Evolutionary conservation across 2,113 vertebrate species (phyloP).

Genomic region (Butorides virescens): DNA sequence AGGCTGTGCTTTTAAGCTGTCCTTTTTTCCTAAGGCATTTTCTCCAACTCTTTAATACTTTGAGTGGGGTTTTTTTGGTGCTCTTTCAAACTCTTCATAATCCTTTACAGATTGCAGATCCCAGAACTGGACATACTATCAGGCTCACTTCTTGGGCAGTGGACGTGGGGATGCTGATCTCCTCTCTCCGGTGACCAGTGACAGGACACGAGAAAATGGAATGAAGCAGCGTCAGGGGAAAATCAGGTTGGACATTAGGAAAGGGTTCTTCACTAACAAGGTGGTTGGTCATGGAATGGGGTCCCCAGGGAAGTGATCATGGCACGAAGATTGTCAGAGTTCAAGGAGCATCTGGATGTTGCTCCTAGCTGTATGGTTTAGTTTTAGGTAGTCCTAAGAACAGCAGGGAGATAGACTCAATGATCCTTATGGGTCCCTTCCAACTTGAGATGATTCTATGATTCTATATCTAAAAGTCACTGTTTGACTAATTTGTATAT

Average conservation of each 20-base stretch:
- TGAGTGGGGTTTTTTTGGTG: fast-evolving
- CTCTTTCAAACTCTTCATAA: not conserved
- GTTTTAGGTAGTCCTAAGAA: fast-evolving
- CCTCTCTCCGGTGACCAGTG: not conserved
- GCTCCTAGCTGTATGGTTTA: not conserved
- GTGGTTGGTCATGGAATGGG: not conserved
- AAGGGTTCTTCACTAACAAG: not conserved
- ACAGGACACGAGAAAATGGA: not conserved
- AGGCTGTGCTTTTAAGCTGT: not conserved
- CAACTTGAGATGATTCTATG: not conserved
- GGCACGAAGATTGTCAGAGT: not conserved
- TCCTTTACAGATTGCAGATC: not conserved
- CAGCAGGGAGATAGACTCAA: not conserved
- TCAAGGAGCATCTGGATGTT: not conserved
- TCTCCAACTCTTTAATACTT: not conserved
- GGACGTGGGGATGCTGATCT: not conserved
- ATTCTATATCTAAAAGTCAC: not conserved
- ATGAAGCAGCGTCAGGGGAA: not conserved
- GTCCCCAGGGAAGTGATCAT: not conserved
- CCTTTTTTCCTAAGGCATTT: not conserved
- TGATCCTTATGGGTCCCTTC: not conserved
- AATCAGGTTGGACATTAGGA: not conserved
- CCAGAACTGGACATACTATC: not conserved
- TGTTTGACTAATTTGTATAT: not conserved
- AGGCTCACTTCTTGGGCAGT: not conserved